Base-by-base conservation (phyloP, 2,797 vertebrate genomes). In the Scarus forsteni region DNA sequence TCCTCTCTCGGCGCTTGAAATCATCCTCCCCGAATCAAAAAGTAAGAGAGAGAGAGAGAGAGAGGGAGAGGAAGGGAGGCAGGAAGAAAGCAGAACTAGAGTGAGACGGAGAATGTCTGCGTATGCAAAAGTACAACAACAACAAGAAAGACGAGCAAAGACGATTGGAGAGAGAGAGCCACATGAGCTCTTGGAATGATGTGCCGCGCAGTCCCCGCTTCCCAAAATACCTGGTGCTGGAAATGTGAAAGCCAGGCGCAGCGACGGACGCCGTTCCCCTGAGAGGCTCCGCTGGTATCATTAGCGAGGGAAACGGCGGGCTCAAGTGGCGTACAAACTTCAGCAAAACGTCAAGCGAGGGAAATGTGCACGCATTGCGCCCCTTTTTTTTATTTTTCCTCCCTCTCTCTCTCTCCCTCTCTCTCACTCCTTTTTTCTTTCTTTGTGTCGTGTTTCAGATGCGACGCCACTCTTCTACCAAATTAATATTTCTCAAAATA, bases 401-500 rank as follows among this genome's bases (percentile, higher is more conserved):
- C 80, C 15, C 9, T 63, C 75, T 71, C 73, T 39, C 78, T 64
- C 73, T 46, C 80, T 86, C 87, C 78, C 85, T 70, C 79, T 81
- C 80, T 77, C 60, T 78, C 72, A 27, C 27, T 27, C 73, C 58
- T 88, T 80, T 86, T 83, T 80, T 79, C 78, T 86, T 67, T 57
- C 84, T 88, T 87, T 90, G 89, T 92, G 89, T 86, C 89, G 89
- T 85, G 85, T 84, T 87, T 92, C 90, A 85, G 81, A 91, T 61
- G 60, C 85, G 83, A 89, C 87, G 36, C 84, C 84, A 79, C 82
- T 91, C 89, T 89, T 91, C 89, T 88, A 92, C 94, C 95, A 95
- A 94, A 95, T 95, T 94, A 94, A 95, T 95, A 94, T 94, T 93
- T 92, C 94, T 94, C 90, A 93, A 95, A 95, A 95, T 95, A 94